These are phyloP conservation scores for Calameuta filiformis DNA, from an alignment of 2,888 invertebrate genomes.

Conservation along the genomic window DNA sequence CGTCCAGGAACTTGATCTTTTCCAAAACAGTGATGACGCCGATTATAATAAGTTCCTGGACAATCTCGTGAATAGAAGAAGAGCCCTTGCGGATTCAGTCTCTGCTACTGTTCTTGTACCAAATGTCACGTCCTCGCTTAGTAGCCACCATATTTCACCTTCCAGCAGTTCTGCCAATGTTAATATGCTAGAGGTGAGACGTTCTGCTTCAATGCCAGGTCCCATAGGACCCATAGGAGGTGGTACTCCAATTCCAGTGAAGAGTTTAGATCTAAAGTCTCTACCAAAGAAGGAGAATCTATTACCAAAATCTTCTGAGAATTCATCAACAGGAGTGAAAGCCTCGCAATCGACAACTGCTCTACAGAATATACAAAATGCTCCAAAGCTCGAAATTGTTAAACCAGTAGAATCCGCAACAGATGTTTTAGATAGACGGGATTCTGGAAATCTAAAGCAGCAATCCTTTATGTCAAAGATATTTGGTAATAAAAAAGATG, in stretches of 20 bases:
- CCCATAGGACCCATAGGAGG: constrained; percentile 63
- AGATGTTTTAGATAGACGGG: constrained; percentile 40
- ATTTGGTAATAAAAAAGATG: constrained; percentile 57
- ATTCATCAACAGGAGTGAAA: constrained; percentile 25
- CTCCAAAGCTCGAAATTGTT: constrained; percentile 32
- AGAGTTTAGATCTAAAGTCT: constrained; percentile 49
- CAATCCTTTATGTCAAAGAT: constrained; percentile 59
- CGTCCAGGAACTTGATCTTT: constrained; percentile 79
- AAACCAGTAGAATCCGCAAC: constrained; percentile 34
- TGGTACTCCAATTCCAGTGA: constrained; percentile 62
- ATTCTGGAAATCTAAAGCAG: constrained; percentile 35
- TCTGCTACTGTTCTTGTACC: constrained; percentile 67
- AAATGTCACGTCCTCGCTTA: constrained; percentile 54
- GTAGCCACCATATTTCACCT: constrained; percentile 40
- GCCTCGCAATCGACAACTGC: constrained; percentile 20
- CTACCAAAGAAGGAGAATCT: constrained; percentile 44
- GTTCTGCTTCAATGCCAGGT: constrained; percentile 53
- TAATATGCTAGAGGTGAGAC: constrained; percentile 39
- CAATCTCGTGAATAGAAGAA: constrained; percentile 77
- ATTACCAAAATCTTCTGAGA: constrained; percentile 30
- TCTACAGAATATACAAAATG: constrained; percentile 26
- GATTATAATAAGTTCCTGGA: constrained; percentile 82
- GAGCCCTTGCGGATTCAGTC: constrained; percentile 77
- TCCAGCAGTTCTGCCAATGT: constrained; percentile 29
- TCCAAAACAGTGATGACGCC: constrained; percentile 81